Evolutionary conservation across 2,113 vertebrate genomes (phyloP).

Genomic region (Ursus arctos): DNA sequence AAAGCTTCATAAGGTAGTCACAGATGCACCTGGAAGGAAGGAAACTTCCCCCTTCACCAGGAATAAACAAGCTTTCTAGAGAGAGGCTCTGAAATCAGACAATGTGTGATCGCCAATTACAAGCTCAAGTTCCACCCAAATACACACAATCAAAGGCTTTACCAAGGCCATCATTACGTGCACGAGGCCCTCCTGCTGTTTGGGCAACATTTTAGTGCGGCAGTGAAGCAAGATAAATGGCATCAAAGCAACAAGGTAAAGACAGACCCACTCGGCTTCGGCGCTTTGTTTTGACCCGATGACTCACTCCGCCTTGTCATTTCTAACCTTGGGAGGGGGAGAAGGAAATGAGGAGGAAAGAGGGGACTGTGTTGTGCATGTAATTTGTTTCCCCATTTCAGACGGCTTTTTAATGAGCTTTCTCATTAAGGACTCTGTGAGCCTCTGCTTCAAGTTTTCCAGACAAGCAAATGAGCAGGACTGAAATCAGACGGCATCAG

Average conservation of each 20-base stretch:
- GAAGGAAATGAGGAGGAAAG: slow-evolving; percentile 72
- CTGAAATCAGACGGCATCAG: slow-evolving; percentile 53
- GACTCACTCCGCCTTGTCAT: slow-evolving; percentile 66
- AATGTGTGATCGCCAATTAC: slow-evolving; percentile 68
- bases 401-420: slow-evolving; percentile 74
- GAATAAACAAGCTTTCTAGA: slow-evolving; percentile 70
- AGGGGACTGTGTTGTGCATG: slow-evolving; percentile 62
- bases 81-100: slow-evolving; percentile 66
- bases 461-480: slow-evolving; percentile 67
- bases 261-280: not conserved
- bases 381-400: slow-evolving; percentile 73
- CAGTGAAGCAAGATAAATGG: slow-evolving; percentile 72
- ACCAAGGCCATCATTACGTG: slow-evolving; percentile 68
- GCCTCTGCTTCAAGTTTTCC: slow-evolving; percentile 67
- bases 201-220: slow-evolving; percentile 59
- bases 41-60: not conserved
- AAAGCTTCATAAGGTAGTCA: not conserved
- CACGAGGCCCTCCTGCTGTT: slow-evolving; percentile 71
- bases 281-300: slow-evolving; percentile 40
- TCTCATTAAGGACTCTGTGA: slow-evolving; percentile 77
- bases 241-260: slow-evolving; percentile 37
- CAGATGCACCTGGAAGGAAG: not conserved
- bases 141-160: slow-evolving; percentile 77
- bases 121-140: slow-evolving; percentile 81
- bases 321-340: slow-evolving; percentile 20